Percentiles rank a stretch among this genome's conserved stretches.
These are phyloP conservation scores for Helobdella robusta DNA, from an alignment of 2,888 invertebrate species.

Conservation along the genomic window DNA sequence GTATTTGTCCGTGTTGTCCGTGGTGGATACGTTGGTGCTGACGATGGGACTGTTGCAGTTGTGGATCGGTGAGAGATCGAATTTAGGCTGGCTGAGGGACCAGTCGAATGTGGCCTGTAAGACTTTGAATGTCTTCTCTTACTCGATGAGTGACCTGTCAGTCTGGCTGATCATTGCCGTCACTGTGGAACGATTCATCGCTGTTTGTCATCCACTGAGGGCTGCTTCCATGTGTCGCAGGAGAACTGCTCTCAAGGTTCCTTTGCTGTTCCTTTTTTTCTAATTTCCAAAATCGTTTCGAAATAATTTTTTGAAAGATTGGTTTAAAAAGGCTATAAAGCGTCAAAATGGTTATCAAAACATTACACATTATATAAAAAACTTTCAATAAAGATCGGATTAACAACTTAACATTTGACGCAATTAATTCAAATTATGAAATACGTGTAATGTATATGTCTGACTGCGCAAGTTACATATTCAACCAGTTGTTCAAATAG, in stretches of 20 bases:
- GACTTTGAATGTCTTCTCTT: conserved; percentile 39
- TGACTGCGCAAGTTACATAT: too few species aligned
- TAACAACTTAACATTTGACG: too few species aligned
- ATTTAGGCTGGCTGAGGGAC: conserved; percentile 37
- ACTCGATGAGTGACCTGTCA: conserved; percentile 42
- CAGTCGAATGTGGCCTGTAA: conserved; percentile 42
- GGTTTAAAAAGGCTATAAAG: too few species aligned
- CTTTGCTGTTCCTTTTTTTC: too few species aligned
- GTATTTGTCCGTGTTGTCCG: conserved; percentile 42
- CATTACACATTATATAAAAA: too few species aligned
- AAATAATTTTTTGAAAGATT: too few species aligned
- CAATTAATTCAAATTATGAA: too few species aligned
- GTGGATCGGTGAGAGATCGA: conserved; percentile 44
- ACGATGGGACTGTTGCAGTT: conserved; percentile 41
- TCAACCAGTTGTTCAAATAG: too few species aligned
- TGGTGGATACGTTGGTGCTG: conserved; percentile 44
- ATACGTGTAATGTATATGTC: too few species aligned
- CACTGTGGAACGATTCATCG: conserved; percentile 35
- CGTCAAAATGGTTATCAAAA: too few species aligned
- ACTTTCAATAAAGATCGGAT: too few species aligned
- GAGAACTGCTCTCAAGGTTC: conserved; percentile 39
- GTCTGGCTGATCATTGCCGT: conserved; percentile 37
- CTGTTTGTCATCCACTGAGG: conserved; percentile 43
- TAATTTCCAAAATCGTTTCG: too few species aligned
- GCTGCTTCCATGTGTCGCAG: conserved; percentile 42